These are phyloP conservation scores for Elachura formosa DNA, from an alignment of 2,113 vertebrate species.

Conservation along the genomic window DNA sequence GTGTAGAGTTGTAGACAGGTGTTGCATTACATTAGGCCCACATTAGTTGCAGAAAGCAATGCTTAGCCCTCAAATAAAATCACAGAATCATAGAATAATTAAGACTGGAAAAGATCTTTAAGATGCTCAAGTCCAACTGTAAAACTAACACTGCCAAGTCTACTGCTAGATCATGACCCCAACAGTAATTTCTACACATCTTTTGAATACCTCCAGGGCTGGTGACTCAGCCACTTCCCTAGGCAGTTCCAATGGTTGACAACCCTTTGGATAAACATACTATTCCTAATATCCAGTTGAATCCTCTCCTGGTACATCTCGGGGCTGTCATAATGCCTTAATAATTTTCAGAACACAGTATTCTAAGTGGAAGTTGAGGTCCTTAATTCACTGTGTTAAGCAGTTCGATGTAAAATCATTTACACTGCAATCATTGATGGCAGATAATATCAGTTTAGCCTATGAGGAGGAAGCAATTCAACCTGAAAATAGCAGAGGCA, in stretches of 20 bases:
- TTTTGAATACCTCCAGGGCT: neutral
- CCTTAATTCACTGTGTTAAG: neutral
- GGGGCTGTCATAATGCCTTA: fast-evolving
- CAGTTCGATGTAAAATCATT: neutral
- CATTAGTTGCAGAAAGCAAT: neutral
- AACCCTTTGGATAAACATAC: neutral
- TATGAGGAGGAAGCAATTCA: neutral
- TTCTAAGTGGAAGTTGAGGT: neutral
- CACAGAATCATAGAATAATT: neutral
- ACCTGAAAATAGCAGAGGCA: neutral
- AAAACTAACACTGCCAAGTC: neutral
- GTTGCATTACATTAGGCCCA: neutral
- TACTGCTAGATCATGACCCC: neutral
- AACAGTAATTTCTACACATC: neutral
- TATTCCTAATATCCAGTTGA: neutral
- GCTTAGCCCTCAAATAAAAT: neutral
- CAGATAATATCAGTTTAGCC: neutral
- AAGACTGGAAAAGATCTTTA: neutral
- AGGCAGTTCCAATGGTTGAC: neutral
- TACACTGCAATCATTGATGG: neutral
- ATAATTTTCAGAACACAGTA: neutral
- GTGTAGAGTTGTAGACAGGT: neutral
- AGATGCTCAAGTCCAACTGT: neutral
- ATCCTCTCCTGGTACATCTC: neutral
- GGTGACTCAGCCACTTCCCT: neutral